Evolutionary conservation across 2,113 vertebrate species (phyloP), one percentile per base, ranked within the genome.

Genomic region (Morone saxatilis): DNA sequence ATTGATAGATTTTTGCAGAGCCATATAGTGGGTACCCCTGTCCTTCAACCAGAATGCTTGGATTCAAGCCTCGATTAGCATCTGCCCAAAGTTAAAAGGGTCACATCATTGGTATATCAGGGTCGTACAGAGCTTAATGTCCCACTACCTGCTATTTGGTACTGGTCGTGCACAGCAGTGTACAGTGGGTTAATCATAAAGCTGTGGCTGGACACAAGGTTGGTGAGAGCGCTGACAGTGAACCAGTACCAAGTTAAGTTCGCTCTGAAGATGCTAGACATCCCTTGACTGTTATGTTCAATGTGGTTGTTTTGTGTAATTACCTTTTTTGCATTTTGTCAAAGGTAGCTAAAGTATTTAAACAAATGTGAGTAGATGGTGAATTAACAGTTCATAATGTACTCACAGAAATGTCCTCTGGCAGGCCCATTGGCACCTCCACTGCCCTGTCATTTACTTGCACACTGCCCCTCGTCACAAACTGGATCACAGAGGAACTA

Each of bases 401-500:
- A 97, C 98, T 99, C 91, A 99, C 98, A 88, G 87, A 76, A 87
- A 97, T 95, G 86, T 99, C 97, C 88, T 98, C 97, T 53, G 96
- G 94, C 71, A 97, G 97, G 51, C 97, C 97, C 0, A 86, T 84
- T 7, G 95, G 87, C 20, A 97, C 89, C 91, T 99, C 97, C 86
- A 98, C 94, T 43, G 97, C 95, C 71, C 95, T 94, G 75, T 92
- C 88, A 62, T 97, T 96, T 43, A 97, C 96, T 76, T 88, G 95
- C 54, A 98, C 94, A 4, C 85, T 96, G 13, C 96, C 96, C 19
- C 96, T 95, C 14, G 97, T 96, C 92, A 99, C 96, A 72, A 99
- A 99, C 93, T 99, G 98, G 90, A 99, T 97, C 81, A 99, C 96
- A 0, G 98, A 99, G 2, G 97, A 98, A 72, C 96, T 99, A 77